Percentiles rank a stretch among this genome's conserved stretches.
These are phyloP conservation scores for Trachurus trachurus DNA, from an alignment of 2,797 vertebrate species.

Conservation along the genomic window DNA sequence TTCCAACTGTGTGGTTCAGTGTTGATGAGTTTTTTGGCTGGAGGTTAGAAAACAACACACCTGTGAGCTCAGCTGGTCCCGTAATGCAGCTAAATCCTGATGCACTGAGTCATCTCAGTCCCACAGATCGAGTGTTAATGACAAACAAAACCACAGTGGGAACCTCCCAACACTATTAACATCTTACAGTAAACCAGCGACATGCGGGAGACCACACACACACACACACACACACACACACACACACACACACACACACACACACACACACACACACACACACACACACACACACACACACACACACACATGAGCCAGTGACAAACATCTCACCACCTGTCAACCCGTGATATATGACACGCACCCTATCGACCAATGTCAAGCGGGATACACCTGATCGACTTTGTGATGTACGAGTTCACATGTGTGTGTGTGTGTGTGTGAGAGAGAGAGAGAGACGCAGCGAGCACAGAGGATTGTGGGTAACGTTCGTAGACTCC, in stretches of 20 bases:
- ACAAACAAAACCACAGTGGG: constrained; percentile 1
- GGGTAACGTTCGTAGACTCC: constrained; percentile 54
- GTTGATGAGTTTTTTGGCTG: not conserved
- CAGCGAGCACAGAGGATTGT: constrained; percentile 34
- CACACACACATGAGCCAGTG: not conserved
- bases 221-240: not conserved
- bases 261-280: constrained; percentile 2
- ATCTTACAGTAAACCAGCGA: constrained; percentile 13
- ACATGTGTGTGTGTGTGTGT: not conserved
- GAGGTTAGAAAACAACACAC: not conserved
- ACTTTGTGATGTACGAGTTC: constrained; percentile 59
- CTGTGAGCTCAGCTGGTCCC: too few species aligned
- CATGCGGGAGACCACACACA: not conserved
- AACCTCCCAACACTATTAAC: not conserved
- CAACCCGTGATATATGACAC: constrained; percentile 64
- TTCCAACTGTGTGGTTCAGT: not conserved
- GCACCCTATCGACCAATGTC: constrained; percentile 59
- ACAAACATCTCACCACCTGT: constrained; percentile 49
- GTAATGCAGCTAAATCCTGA: not conserved
- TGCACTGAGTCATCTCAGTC: not conserved
- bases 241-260: not conserved
- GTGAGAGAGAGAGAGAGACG: not conserved
- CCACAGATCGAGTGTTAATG: not conserved
- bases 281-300: not conserved
- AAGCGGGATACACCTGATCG: constrained; percentile 62